Evolutionary conservation across 2,113 vertebrate genomes (phyloP), one percentile per base, ranked within the genome.

Genomic region (Solea solea): DNA sequence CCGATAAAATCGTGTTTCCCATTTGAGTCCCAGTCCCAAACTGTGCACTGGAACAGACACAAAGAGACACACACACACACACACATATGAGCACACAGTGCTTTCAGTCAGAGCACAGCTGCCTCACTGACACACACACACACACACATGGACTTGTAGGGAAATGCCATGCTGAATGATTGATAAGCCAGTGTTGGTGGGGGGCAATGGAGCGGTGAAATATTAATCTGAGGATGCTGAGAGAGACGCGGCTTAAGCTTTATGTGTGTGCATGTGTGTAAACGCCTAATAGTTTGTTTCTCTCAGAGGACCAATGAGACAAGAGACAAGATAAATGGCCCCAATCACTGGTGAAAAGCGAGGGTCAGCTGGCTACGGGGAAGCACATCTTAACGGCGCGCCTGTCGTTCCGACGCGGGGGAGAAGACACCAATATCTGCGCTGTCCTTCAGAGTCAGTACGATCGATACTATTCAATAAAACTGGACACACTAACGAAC

Each of bases 11-110:
- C 98, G 8, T 99, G 98, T 66, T 98, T 99, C 48, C 98, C 98
- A 0, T 98, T 99, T 72, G 98, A 99, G 93, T 99, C 98, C 97
- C 97, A 99, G 89, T 99, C 98, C 96, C 96, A 99, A 40, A 99
- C 97, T 60, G 96, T 97, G 90, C 96, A 97, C 98, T 99, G 90
- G 0, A 86, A 83, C 28, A 93, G 41, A 84, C 71, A 86, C 59
- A 94, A 42, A 86, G 9, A 78, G 13, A 70, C 51, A 68, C 51
- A 60, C 48, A 69, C n/a, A 72, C 16, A 58, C 61, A 64, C 60
- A 67, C 14, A 67, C 39, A 64, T 56, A 64, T 16, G 21, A 0
- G 5, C 45, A 42, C 61, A 65, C 39, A n/a, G 8, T 60, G 61
- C 51, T 58, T 69, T 71, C 62, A 55, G 46, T 76, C 61, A 60